Evolutionary conservation across 2,888 invertebrate species (phyloP).

Genomic region (Halocaridina rubra): DNA sequence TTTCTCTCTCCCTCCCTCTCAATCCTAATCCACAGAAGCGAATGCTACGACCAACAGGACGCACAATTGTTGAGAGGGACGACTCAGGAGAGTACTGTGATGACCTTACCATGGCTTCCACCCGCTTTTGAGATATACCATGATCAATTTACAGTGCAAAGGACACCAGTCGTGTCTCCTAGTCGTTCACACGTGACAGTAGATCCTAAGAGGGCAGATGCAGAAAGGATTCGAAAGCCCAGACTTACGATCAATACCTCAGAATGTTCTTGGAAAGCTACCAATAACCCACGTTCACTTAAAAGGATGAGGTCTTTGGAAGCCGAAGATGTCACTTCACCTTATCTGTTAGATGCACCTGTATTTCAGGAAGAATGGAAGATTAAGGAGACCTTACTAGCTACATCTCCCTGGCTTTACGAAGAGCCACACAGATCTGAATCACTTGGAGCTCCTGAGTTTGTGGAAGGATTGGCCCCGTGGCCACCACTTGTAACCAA

Average conservation of each 20-base stretch:
- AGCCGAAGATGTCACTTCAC: neutral
- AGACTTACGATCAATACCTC: neutral
- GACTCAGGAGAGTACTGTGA: conserved; percentile 6
- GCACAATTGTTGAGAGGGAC: conserved; percentile 15
- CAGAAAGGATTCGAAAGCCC: neutral
- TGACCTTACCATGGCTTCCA: conserved; percentile 31
- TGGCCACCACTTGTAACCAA: neutral
- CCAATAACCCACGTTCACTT: neutral
- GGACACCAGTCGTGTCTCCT: too few species aligned
- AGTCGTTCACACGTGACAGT: too few species aligned
- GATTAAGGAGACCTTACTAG: neutral
- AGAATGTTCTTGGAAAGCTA: neutral
- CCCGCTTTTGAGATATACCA: conserved; percentile 34
- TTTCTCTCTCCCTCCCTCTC: too few species aligned
- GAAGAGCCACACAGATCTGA: neutral
- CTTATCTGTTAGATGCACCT: neutral
- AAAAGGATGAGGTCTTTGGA: neutral
- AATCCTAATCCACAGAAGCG: conserved; percentile 15
- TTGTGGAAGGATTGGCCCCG: neutral
- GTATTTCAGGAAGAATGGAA: neutral
- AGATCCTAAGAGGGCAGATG: neutral
- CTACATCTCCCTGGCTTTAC: neutral
- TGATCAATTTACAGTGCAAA: neutral
- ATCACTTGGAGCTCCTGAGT: neutral
- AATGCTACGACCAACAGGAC: conserved; percentile 19